Conservation (phyloP, 2,888 invertebrate species). For the Minunthozetes semirufus region DNA sequence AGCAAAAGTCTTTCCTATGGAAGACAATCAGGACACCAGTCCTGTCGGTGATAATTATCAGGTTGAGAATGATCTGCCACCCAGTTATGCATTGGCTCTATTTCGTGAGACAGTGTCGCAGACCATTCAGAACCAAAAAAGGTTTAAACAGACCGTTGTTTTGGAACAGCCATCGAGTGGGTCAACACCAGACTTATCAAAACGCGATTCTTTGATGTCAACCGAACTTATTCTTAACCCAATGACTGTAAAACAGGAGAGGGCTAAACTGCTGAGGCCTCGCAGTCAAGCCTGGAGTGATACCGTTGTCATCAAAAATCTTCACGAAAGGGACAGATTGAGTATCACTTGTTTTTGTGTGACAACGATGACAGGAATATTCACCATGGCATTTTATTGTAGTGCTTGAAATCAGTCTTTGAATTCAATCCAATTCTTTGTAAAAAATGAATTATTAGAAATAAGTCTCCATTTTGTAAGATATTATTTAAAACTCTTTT, state of each 20-base stretch:
- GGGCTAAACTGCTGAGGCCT: background rate
- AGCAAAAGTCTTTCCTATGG: too few species aligned
- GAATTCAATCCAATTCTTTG: background rate
- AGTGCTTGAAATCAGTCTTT: background rate
- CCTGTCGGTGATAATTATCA: too few species aligned
- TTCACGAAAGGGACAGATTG: conserved; percentile 21
- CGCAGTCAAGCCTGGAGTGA: conserved; percentile 24
- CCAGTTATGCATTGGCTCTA: conserved; percentile 19
- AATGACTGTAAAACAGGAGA: background rate
- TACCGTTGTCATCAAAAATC: conserved; percentile 4
- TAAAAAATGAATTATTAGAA: too few species aligned
- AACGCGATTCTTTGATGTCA: background rate
- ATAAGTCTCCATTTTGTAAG: too few species aligned
- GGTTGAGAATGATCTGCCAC: background rate
- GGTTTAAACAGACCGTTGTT: background rate
- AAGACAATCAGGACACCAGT: too few species aligned
- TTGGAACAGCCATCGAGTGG: background rate
- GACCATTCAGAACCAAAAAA: background rate
- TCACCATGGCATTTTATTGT: conserved; percentile 17
- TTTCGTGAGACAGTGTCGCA: background rate
- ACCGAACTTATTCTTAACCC: conserved; percentile 2
- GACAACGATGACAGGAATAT: background rate
- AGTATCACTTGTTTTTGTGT: conserved; percentile 19
- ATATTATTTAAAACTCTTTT: too few species aligned
- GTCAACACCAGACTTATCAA: background rate